phyloP scores from a whole-genome alignment of 1,140 invertebrate species.

The Penaeus indicus region DNA sequence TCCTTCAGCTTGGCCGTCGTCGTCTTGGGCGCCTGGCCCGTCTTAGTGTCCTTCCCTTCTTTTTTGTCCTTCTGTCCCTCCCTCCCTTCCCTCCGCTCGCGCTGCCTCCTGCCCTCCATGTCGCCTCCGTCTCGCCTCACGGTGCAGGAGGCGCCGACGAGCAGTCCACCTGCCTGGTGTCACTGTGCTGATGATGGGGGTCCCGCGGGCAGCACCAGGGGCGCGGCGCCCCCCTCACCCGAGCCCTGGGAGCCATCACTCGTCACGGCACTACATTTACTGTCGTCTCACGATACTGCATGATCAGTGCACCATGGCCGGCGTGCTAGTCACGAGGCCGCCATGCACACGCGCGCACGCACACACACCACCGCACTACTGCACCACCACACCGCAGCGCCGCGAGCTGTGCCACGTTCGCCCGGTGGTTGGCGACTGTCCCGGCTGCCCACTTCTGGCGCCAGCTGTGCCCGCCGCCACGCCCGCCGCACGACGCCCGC shows the following conservation, averaged over 20 bases:
- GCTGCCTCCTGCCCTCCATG: slow-evolving; percentile 23
- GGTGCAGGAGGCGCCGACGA: slow-evolving; percentile 34
- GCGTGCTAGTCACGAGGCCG: too few species aligned
- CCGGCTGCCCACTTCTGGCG: slow-evolving; percentile 41
- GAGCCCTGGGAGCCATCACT: slow-evolving; percentile 2
- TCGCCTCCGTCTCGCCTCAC: slow-evolving; percentile 44
- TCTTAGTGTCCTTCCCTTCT: slow-evolving; percentile 36
- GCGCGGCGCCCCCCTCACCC: slow-evolving; percentile 42
- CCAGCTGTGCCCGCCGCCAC: slow-evolving; percentile 28
- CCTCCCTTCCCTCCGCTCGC: slow-evolving; percentile 24
- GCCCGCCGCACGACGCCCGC: not conserved
- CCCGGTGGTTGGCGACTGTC: slow-evolving; percentile 33
- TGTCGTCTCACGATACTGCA: not conserved
- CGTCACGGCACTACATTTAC: not conserved
- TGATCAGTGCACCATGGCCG: too few species aligned
- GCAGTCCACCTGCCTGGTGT: slow-evolving; percentile 36
- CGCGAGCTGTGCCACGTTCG: not conserved
- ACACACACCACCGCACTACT: not conserved
- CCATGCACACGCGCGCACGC: not conserved
- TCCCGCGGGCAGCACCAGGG: slow-evolving; percentile 11
- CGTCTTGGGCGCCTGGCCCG: slow-evolving; percentile 48
- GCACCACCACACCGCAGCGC: slow-evolving; percentile 13
- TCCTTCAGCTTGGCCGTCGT: slow-evolving; percentile 71
- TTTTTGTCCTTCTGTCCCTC: slow-evolving; percentile 29
- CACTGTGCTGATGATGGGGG: slow-evolving; percentile 15